Conservation (phyloP, 2,113 vertebrate genomes). For the Albula glossodonta region DNA sequence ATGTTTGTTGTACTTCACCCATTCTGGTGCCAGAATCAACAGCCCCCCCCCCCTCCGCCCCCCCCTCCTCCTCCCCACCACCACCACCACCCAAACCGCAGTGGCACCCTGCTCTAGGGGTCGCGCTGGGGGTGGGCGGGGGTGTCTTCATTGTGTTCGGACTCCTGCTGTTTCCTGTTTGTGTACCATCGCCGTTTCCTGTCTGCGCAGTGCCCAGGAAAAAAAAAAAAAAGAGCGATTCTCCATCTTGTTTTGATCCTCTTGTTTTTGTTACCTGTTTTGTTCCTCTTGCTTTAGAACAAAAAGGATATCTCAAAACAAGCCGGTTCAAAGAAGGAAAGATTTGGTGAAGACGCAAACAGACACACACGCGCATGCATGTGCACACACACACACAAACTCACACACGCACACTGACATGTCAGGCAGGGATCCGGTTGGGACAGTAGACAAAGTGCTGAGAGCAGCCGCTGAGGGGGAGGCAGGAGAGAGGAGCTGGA, state of each 20-base stretch:
- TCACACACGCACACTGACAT: too few relatives aligned
- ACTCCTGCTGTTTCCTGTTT: conserved; percentile 74
- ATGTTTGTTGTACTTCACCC: not conserved
- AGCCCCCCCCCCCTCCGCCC: not conserved
- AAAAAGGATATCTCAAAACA: conserved; percentile 33
- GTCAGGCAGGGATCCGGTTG: too few relatives aligned
- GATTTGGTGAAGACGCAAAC: conserved; percentile 11
- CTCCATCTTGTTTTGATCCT: conserved; percentile 63
- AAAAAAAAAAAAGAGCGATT: conserved; percentile 29
- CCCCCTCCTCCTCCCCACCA: not conserved
- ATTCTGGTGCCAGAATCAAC: not conserved
- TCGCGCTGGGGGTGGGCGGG: conserved; percentile 43
- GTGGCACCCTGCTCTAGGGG: not conserved
- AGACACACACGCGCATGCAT: not conserved
- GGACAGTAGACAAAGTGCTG: not conserved
- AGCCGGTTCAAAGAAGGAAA: not conserved
- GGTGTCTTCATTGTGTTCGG: conserved; percentile 73
- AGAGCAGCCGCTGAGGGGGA: not conserved
- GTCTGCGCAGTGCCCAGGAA: conserved; percentile 72
- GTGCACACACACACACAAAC: not conserved
- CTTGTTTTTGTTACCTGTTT: conserved; percentile 37
- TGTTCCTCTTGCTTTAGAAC: conserved; percentile 42
- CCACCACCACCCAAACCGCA: not conserved
- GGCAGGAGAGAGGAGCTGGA: not conserved
- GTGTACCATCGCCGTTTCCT: conserved; percentile 74